Base-by-base conservation (phyloP, 2,888 invertebrate genomes). In the Craniophora ligustri region DNA sequence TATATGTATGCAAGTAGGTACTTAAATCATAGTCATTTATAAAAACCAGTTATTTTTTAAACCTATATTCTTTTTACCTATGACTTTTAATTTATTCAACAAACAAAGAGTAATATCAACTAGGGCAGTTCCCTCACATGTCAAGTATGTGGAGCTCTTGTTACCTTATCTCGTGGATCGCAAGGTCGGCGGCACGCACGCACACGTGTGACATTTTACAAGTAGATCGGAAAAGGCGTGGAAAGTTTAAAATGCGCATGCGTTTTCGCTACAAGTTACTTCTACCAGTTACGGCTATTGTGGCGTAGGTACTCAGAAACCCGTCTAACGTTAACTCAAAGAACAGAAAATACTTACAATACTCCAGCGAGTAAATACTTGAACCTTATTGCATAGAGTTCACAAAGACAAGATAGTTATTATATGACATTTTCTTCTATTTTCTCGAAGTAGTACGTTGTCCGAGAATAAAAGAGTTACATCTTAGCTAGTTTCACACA, bases 201-300 rank as follows among this genome's bases (percentile, higher is more conserved):
- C 35, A 57, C 46, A 41, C 19, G 47, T 57, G 31, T 57, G 41
- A 47, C 67, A 67, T 62, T 60, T 48, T 64, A 55, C 23, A 47
- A 57, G 16, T 69, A 45, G 65, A 61, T 51, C 61, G 70, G 70
- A 73, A 73, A 58, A 65, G 70, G 70, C 23, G 74, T 61, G 74
- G 58, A 69, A 58, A 58, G 50, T 61, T 48, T 59, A 54, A 54
- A 67, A 58, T 54, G 41, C 36, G 32, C 36, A 51, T 46, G 38
- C 39, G n/a, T n/a, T n/a, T 4, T n/a, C 26, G n/a, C 32, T 45
- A 30, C 16, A 30, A 28, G 23, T 16, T 57, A 46, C 40, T 39
- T 54, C 35, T 11, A 28, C 7, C 5, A 14, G 35, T 28, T 19
- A 49, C 38, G 45, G 13, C 28, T 26, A 23, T 16, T 32, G 11